These are phyloP conservation scores for Tethea ocularis DNA, from an alignment of 2,888 invertebrate genomes.

Conservation along the genomic window DNA sequence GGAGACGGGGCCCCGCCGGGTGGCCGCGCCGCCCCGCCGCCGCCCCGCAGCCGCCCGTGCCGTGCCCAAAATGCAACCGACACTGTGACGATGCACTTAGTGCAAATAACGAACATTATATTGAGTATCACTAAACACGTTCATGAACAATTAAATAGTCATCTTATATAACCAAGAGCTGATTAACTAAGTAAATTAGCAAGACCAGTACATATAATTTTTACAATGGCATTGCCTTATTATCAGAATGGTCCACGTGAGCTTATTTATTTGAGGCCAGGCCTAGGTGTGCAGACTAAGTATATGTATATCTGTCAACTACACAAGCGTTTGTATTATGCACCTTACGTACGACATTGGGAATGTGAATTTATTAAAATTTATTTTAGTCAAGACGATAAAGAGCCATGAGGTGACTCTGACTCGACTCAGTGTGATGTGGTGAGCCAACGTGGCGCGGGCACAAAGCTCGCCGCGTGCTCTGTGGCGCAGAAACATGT, in stretches of 20 bases:
- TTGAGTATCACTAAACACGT: background rate
- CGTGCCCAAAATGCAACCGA: constrained; percentile 59
- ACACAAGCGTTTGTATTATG: background rate
- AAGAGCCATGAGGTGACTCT: background rate
- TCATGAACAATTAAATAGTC: background rate
- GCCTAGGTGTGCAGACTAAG: background rate
- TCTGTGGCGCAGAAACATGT: background rate
- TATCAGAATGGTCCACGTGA: background rate
- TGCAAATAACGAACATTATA: constrained; percentile 14
- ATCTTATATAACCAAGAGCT: background rate
- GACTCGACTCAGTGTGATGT: constrained; percentile 12
- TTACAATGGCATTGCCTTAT: background rate
- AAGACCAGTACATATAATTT: background rate
- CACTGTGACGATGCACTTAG: constrained; percentile 27
- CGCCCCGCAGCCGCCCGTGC: background rate
- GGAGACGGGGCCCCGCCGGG: constrained; percentile 72
- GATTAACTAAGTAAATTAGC: background rate
- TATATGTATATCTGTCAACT: background rate
- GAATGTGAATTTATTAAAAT: constrained; percentile 7
- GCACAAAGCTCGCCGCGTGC: constrained; percentile 1
- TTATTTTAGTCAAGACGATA: constrained; percentile 14
- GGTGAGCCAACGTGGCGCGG: constrained; percentile 15
- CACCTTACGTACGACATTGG: background rate
- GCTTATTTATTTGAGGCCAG: background rate
- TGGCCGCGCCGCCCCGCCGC: constrained; percentile 41